Evolutionary conservation across 2,797 vertebrate species (phyloP).

Genomic region (Micrastur ruficollis): DNA sequence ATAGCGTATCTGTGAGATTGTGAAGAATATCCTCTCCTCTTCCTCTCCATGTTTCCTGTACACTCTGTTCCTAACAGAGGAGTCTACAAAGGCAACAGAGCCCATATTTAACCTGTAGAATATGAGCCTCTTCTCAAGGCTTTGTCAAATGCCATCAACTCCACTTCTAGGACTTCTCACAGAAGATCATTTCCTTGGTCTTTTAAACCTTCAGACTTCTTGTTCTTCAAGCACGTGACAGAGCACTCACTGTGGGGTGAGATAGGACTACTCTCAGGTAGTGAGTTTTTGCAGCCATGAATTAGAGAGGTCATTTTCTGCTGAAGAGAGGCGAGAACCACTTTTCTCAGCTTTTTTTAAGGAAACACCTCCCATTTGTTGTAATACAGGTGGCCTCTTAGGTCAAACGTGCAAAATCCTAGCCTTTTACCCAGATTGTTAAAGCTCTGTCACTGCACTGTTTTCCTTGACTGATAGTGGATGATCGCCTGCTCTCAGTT

Average conservation of each 20-base stretch:
- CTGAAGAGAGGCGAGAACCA: background rate
- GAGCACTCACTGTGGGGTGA: background rate
- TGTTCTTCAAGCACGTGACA: background rate
- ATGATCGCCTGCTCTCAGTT: background rate
- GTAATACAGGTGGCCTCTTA: conserved; percentile 28
- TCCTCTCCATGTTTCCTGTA: background rate
- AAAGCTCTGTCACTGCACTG: conserved; percentile 45
- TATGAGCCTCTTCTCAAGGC: background rate
- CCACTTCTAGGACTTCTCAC: background rate
- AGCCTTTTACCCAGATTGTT: conserved; percentile 44
- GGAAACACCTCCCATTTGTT: conserved; percentile 40
- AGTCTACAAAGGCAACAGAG: background rate
- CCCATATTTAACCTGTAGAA: background rate
- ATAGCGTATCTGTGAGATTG: background rate
- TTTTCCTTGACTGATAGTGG: conserved; percentile 1
- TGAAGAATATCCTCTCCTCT: background rate
- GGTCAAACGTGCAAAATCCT: conserved; percentile 54
- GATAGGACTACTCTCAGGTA: background rate
- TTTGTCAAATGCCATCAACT: background rate
- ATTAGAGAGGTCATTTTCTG: background rate
- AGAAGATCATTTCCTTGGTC: background rate
- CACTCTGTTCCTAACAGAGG: background rate
- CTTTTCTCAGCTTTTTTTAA: conserved; percentile 15
- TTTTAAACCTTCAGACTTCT: background rate
- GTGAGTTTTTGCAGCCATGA: background rate